phyloP scores from a whole-genome alignment of 2,797 vertebrate genomes.

The Tenualosa thibaudeaui region DNA sequence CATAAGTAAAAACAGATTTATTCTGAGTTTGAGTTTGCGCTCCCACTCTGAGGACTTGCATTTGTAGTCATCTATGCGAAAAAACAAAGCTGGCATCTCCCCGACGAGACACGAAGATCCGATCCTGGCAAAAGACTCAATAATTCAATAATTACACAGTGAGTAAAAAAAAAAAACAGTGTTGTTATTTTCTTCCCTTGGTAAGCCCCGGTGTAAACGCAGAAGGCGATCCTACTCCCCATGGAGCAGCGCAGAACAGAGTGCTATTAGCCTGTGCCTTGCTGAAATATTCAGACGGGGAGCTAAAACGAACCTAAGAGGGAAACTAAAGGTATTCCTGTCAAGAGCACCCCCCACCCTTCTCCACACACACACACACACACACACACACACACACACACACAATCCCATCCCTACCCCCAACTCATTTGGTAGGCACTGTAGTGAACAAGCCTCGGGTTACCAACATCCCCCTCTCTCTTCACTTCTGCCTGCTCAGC shows the following conservation, averaged over 20 bases:
- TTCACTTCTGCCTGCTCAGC: slow-evolving; percentile 21
- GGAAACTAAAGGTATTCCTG: slow-evolving; percentile 9
- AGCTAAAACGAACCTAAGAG: not conserved
- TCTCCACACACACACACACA: not conserved
- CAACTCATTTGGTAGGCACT: slow-evolving; percentile 7
- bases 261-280: not conserved
- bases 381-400: slow-evolving; percentile 16
- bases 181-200: not conserved
- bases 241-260: not conserved
- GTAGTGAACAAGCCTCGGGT: slow-evolving; percentile 16
- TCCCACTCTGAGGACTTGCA: not conserved
- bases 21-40: not conserved
- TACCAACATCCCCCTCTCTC: slow-evolving; percentile 15
- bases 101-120: slow-evolving; percentile 5
- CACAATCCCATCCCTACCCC: not conserved
- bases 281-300: not conserved
- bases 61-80: not conserved
- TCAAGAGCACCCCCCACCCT: not conserved
- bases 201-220: not conserved
- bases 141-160: slow-evolving; percentile 10
- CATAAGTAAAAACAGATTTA: not conserved
- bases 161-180: not conserved
- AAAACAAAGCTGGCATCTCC: not conserved
- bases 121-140: slow-evolving; percentile 8
- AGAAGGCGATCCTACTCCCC: not conserved